Evolutionary conservation across 1,140 invertebrate genomes (phyloP).

Genomic region (Bicyclus anynana): DNA sequence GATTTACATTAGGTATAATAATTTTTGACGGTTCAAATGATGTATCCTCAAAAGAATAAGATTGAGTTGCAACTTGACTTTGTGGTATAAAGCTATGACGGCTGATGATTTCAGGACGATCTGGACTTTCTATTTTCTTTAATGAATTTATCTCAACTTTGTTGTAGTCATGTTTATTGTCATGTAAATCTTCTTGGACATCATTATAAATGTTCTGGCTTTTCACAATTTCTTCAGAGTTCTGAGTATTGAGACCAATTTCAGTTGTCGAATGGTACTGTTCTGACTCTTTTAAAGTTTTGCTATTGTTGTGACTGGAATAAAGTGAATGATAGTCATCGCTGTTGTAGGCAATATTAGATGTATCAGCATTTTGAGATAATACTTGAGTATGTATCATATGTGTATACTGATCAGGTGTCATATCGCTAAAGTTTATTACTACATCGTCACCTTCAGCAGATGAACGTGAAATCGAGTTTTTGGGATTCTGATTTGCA

Average conservation of each 20-base stretch:
- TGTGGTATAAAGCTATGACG: constrained; percentile 41
- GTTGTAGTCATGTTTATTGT: constrained; percentile 1
- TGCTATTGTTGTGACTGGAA: background rate
- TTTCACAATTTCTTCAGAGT: background rate
- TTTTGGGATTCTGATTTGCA: constrained; percentile 46
- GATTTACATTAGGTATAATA: constrained; percentile 17
- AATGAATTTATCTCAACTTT: too few relatives aligned
- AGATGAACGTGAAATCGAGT: constrained; percentile 64
- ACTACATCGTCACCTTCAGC: constrained; percentile 59
- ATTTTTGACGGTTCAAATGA: constrained; percentile 42
- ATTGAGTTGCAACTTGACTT: constrained; percentile 43
- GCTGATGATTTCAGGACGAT: constrained; percentile 21
- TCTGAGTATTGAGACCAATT: background rate
- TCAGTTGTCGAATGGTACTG: background rate
- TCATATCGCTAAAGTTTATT: constrained; percentile 69
- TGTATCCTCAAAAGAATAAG: constrained; percentile 44
- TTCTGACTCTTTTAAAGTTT: background rate
- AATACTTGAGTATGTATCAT: constrained; percentile 47
- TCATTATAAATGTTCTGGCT: background rate
- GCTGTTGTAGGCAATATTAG: constrained; percentile 1
- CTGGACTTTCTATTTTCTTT: constrained; percentile 11
- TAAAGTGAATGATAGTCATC: background rate
- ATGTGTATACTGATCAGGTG: constrained; percentile 56
- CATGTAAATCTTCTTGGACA: background rate
- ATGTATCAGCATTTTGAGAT: constrained; percentile 9